These are phyloP conservation scores for Mizuhopecten yessoensis DNA, from an alignment of 1,140 invertebrate genomes.

Conservation along the genomic window DNA sequence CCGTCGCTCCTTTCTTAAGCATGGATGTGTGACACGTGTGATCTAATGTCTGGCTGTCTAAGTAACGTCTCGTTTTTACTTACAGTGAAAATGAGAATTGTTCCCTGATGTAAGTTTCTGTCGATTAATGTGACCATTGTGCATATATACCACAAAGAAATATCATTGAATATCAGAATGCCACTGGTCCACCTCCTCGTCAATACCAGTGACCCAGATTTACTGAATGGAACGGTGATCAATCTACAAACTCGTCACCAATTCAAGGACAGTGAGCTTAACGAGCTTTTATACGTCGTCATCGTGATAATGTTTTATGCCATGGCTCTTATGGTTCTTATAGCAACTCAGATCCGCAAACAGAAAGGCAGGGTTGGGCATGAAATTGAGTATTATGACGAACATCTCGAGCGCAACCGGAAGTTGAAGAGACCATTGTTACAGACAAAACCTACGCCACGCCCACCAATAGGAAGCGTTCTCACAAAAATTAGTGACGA, in stretches of 20 bases:
- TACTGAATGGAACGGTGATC: slow-evolving; percentile 68
- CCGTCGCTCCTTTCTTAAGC: background rate
- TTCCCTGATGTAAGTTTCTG: background rate
- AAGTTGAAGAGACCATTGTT: slow-evolving; percentile 47
- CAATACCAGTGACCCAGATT: slow-evolving; percentile 53
- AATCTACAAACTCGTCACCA: slow-evolving; percentile 65
- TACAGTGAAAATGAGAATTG: background rate
- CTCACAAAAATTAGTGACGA: background rate
- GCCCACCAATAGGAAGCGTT: background rate
- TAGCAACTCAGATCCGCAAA: slow-evolving; percentile 78
- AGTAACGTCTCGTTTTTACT: background rate
- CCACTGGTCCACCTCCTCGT: slow-evolving; percentile 49
- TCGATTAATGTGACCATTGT: too few relatives aligned
- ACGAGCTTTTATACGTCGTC: slow-evolving; percentile 80
- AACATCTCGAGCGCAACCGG: slow-evolving; percentile 76
- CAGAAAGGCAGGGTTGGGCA: slow-evolving; percentile 72
- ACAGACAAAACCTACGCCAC: background rate
- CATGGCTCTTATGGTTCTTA: slow-evolving; percentile 78
- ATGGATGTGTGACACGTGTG: background rate
- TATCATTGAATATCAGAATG: slow-evolving; percentile 45
- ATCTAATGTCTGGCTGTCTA: background rate
- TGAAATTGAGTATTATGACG: slow-evolving; percentile 80
- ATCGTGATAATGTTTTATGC: slow-evolving; percentile 81
- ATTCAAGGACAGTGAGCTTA: slow-evolving; percentile 76
- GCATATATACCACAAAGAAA: background rate